Evolutionary conservation across 2,888 invertebrate genomes (phyloP).

Genomic region (Synergus gifuensis): DNA sequence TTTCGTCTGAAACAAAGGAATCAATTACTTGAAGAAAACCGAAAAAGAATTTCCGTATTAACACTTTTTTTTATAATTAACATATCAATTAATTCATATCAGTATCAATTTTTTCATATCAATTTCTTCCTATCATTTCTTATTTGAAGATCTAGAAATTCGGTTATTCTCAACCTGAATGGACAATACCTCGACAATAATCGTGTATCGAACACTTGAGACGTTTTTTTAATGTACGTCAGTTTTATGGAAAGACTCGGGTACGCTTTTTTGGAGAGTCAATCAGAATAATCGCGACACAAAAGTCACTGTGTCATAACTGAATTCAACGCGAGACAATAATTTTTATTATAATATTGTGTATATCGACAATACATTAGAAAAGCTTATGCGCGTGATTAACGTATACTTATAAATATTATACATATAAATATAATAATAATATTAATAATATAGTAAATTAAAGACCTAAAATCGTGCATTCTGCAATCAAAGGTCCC

Average conservation of each 20-base stretch:
- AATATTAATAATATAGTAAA: not conserved
- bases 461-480: slow-evolving; percentile 10
- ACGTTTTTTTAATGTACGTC: slow-evolving; percentile 28
- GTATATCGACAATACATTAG: slow-evolving; percentile 38
- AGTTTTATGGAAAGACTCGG: not conserved
- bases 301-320: slow-evolving; percentile 24
- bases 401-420: slow-evolving; percentile 39
- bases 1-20: not conserved
- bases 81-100: slow-evolving; percentile 13
- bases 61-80: not conserved
- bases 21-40: slow-evolving; percentile 3
- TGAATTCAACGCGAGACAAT: slow-evolving; percentile 40
- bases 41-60: slow-evolving; percentile 1
- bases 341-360: slow-evolving; percentile 38
- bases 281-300: slow-evolving; percentile 25
- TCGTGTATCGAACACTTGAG: not conserved
- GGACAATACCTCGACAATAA: slow-evolving; percentile 30
- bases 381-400: slow-evolving; percentile 37
- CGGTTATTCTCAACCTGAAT: slow-evolving; percentile 8
- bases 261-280: slow-evolving; percentile 13
- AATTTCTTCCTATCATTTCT: not conserved
- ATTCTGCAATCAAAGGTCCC: slow-evolving; percentile 22
- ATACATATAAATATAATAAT: slow-evolving; percentile 12
- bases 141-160: not conserved
- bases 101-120: slow-evolving; percentile 37